phyloP scores from a whole-genome alignment of 2,888 invertebrate species.

The Odontomyia ornata region DNA sequence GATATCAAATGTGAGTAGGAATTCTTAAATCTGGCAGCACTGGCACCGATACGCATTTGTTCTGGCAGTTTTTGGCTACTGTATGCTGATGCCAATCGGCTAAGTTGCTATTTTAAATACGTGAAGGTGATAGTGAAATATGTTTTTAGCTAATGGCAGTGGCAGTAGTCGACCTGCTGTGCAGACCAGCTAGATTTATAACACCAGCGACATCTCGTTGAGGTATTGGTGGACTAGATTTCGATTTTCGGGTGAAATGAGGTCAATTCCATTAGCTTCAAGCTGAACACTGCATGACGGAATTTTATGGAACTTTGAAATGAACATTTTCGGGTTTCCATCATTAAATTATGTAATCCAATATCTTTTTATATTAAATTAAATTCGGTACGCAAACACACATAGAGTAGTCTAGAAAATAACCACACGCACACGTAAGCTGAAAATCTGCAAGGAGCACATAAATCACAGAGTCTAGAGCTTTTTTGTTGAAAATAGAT shows the following conservation, averaged over 20 bases:
- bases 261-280: not conserved
- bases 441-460: conserved; percentile 44
- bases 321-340: not conserved
- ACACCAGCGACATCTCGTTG: conserved; percentile 10
- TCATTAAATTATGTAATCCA: conserved; percentile 30
- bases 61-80: not conserved
- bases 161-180: not conserved
- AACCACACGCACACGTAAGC: conserved; percentile 10
- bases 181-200: conserved; percentile 1
- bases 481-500: conserved; percentile 48
- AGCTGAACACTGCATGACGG: not conserved
- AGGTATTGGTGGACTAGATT: not conserved
- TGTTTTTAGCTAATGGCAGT: conserved; percentile 30
- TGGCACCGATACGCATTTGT: not conserved
- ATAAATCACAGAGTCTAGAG: conserved; percentile 47
- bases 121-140: conserved; percentile 39
- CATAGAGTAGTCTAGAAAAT: not conserved
- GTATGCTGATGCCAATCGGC: conserved; percentile 39
- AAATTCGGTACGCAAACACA: not conserved
- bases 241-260: not conserved
- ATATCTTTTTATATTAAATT: not conserved
- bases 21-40: conserved; percentile 28
- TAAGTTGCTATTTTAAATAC: conserved; percentile 41
- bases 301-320: not conserved
- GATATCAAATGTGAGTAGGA: no score